Evolutionary conservation across 2,888 invertebrate genomes (phyloP).

Genomic region (Malacosoma neustria): DNA sequence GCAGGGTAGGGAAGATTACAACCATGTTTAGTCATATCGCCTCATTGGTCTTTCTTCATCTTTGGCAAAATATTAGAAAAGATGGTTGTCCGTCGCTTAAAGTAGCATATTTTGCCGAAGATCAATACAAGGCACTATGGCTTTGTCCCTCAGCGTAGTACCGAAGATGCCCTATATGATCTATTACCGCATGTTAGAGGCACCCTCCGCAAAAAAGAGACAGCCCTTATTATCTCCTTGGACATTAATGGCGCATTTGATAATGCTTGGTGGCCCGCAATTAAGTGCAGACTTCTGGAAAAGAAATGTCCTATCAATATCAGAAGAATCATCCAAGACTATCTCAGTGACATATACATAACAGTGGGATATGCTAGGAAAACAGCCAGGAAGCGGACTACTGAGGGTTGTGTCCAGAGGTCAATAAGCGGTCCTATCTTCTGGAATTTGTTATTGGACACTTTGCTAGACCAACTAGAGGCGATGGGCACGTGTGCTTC

Average conservation of each 20-base stretch:
- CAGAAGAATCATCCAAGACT: background rate
- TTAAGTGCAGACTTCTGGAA: background rate
- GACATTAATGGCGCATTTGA: constrained; percentile 8
- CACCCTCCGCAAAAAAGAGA: no score
- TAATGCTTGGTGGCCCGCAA: background rate
- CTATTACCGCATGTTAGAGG: no score
- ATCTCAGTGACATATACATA: background rate
- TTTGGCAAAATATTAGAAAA: no score
- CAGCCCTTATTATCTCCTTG: no score
- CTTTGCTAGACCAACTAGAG: constrained; percentile 61
- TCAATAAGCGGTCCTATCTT: background rate
- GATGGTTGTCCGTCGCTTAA: no score
- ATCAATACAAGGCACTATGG: no score
- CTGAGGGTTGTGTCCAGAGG: background rate
- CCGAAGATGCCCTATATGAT: no score
- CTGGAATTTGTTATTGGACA: background rate
- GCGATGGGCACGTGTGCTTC: constrained; percentile 57
- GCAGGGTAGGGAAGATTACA: no score
- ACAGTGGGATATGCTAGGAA: background rate
- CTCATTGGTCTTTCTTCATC: no score
- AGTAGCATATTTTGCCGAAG: no score
- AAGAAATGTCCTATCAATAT: background rate
- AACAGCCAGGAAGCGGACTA: background rate
- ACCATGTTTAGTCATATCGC: no score
- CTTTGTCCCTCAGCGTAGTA: no score